Base-by-base conservation (phyloP, 2,113 vertebrate genomes). In the Myotis davidii region DNA sequence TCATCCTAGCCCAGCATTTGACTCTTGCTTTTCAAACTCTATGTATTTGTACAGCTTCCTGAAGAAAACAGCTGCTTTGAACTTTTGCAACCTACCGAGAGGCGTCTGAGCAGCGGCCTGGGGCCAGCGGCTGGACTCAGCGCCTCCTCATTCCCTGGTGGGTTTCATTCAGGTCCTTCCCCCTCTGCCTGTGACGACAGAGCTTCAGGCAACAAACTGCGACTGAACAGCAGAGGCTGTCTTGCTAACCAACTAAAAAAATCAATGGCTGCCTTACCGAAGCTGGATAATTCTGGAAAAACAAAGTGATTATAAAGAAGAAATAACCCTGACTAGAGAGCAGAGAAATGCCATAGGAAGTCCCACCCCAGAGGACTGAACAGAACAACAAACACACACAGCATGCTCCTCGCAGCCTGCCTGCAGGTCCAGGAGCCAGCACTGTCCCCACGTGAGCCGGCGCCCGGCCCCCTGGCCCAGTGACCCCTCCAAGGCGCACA, bases 31-130 rank as follows among this genome's bases (percentile, higher is more conserved):
- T 76, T 54, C 37, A 95, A 91, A 70, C 10, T 42, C 52, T 76
- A 37, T 81, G 90, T 93, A 39, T 67, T 88, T 95, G 92, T 72
- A 90, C 94, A 88, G 42, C 21, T 56, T 92, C 70, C 84, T 82
- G 65, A 90, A 87, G 29, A 70, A 90, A 81, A 69, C 13, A 42
- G 79, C 14, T 48, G 0, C 52, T 86, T 34, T 91, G 67, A 92
- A 85, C 90, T 78, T 67, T 10, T 23, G 18, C 64, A 78, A 88
- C 34, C 59, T 74, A 17, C 56, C 54, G 18, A 39, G 45, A 27
- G 32, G 45, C 8, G 5, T 65, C 67, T 52, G n/a, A 83, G 64
- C 50, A 27, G 61, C 34, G 48, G 50, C 32, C 67, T 29, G 1
- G 2, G 21, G 9, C 69, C 17, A 74, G 54, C 0, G 25, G 3